Conservation (phyloP, 2,113 vertebrate species). For the Gallinago undulata region DNA sequence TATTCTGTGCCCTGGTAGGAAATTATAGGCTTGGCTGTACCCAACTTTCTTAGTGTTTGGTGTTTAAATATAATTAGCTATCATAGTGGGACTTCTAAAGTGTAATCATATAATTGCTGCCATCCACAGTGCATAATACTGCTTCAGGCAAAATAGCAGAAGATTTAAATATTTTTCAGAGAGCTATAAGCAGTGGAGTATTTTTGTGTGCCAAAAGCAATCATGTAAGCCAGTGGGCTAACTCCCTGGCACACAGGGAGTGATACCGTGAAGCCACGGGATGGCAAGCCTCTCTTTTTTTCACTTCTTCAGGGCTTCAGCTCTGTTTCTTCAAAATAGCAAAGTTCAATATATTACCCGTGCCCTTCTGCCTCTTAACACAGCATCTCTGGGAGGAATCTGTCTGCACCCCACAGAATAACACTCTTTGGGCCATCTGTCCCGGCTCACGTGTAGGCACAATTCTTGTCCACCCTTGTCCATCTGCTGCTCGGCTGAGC, state of each 20-base stretch:
- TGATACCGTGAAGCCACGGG: not conserved
- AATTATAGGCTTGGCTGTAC: not conserved
- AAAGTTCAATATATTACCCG: not conserved
- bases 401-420: constrained; percentile 3
- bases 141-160: not conserved
- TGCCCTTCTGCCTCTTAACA: not conserved
- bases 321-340: not conserved
- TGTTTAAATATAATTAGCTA: not conserved
- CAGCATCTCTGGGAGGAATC: constrained; percentile 8
- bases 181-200: not conserved
- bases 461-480: not conserved
- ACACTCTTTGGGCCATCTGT: constrained; percentile 41
- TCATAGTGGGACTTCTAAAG: not conserved
- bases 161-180: not conserved
- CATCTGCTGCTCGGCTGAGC: constrained; percentile 36
- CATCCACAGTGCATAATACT: not conserved
- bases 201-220: not conserved
- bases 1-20: not conserved
- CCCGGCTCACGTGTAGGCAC: not conserved
- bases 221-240: not conserved
- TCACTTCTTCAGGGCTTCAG: not conserved
- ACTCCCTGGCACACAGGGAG: not conserved
- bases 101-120: not conserved
- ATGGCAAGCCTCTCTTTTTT: not conserved
- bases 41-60: not conserved